phyloP scores from a whole-genome alignment of 2,113 vertebrate genomes.

The Neomonachus schauinslandi region DNA sequence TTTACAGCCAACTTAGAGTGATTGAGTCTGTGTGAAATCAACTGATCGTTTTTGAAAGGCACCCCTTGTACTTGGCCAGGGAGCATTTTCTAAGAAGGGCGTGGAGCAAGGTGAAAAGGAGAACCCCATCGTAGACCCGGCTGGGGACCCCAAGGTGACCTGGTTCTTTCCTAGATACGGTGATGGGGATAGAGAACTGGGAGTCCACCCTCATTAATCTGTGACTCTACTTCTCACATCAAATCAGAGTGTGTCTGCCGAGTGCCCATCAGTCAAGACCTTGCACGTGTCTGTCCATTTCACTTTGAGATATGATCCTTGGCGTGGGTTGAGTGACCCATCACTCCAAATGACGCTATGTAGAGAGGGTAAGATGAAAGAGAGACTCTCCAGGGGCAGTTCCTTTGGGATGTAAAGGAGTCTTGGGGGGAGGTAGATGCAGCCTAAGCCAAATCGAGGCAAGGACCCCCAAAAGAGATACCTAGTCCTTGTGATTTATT shows the following conservation, averaged over 20 bases:
- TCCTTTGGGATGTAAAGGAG: background rate
- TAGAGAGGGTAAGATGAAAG: background rate
- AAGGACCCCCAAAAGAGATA: background rate
- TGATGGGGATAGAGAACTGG: background rate
- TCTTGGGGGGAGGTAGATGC: background rate
- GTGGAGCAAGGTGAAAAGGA: background rate
- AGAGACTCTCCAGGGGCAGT: background rate
- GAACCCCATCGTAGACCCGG: background rate
- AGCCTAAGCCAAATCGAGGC: background rate
- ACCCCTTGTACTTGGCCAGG: background rate
- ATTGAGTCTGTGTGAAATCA: background rate
- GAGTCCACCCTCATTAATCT: background rate
- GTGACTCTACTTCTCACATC: background rate
- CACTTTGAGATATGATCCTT: background rate
- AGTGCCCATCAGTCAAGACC: background rate
- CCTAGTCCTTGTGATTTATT: constrained; percentile 15
- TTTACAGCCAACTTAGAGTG: background rate
- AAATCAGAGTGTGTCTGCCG: background rate
- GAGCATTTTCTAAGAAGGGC: background rate
- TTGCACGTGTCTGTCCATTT: background rate
- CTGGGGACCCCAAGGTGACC: no score
- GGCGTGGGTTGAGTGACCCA: background rate
- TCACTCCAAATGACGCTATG: accelerated
- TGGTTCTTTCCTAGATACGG: background rate
- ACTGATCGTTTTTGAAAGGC: background rate